Base-by-base conservation (phyloP, 2,797 vertebrate genomes). In the Premnoplex brunnescens region DNA sequence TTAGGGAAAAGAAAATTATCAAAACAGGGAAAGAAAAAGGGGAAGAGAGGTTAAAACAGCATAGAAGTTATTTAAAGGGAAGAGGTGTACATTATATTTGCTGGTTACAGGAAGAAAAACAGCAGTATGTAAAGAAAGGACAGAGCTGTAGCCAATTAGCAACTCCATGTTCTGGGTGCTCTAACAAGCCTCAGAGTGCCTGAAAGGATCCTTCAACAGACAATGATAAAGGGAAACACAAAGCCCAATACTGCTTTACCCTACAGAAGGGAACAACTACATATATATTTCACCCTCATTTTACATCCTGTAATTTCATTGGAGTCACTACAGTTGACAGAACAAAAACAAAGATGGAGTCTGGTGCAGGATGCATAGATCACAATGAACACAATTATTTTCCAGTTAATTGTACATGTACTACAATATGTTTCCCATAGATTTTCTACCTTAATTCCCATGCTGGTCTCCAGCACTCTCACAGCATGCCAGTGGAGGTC, bases 11-110 rank as follows among this genome's bases (percentile, higher is more conserved):
- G 71, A 75, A 92, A 95, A 58, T 63, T 58, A 74, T 76, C 78
- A 94, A 94, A 93, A 93, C 34, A 32, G 39, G 72, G 34, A 32
- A 32, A 89, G 63, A 91, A 91, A 86, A 63, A 4, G 9, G 12
- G 22, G 43, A 34, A 80, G 79, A 83, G 66, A 95, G 87, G 81
- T 97, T 96, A 97, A 93, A 97, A 94, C 54, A 92, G 62, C 85
- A 96, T 6, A 64, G 6, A 95, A 88, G 73, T 60, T 93, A 86
- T 95, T 91, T 74, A 52, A 90, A 93, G 43, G 54, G 60, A 63
- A 80, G 41, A 88, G 39, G 41, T 54, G 55, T 79, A 73, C 69
- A 94, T 39, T 78, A 34, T 67, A 54, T 80, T 91, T 80, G 95
- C 72, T 86, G 56, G 75, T 81, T 88, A 95, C 63, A 89, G 85